phyloP scores from a whole-genome alignment of 2,113 vertebrate species.

The Patagioenas fasciata region DNA sequence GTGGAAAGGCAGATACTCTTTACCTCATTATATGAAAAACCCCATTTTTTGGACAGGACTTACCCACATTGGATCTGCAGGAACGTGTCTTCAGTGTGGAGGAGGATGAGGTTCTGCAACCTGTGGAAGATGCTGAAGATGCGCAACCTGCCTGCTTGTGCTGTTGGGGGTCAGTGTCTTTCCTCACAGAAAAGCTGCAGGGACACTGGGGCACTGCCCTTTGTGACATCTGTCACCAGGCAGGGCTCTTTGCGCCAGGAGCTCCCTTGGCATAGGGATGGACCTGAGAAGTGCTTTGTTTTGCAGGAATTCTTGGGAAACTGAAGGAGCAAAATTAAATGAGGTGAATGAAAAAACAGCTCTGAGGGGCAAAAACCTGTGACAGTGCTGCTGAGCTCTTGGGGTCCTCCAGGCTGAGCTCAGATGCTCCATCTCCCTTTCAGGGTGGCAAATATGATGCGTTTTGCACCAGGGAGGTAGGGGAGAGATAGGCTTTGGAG shows the following conservation, averaged over 20 bases:
- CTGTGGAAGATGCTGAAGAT: not conserved
- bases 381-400: not conserved
- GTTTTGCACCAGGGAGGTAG: not conserved
- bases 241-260: not conserved
- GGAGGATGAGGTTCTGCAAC: not conserved
- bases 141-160: accelerated
- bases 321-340: not conserved
- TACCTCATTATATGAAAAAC: not conserved
- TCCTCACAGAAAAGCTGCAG: not conserved
- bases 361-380: not conserved
- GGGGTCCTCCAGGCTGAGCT: not conserved
- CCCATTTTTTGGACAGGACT: not conserved
- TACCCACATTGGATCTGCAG: not conserved
- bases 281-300: slow-evolving; percentile 1
- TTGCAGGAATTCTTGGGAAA: not conserved
- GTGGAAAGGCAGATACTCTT: not conserved
- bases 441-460: not conserved
- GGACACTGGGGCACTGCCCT: not conserved
- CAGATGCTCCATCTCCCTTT: not conserved
- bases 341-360: not conserved
- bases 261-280: not conserved
- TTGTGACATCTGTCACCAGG: not conserved
- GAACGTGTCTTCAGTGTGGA: accelerated
- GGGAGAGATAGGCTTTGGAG: not conserved
- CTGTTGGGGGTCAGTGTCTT: not conserved